Percentiles rank a stretch among this genome's conserved stretches.
Evolutionary conservation across 2,113 vertebrate genomes (phyloP).

Genomic region (Capreolus pygargus): DNA sequence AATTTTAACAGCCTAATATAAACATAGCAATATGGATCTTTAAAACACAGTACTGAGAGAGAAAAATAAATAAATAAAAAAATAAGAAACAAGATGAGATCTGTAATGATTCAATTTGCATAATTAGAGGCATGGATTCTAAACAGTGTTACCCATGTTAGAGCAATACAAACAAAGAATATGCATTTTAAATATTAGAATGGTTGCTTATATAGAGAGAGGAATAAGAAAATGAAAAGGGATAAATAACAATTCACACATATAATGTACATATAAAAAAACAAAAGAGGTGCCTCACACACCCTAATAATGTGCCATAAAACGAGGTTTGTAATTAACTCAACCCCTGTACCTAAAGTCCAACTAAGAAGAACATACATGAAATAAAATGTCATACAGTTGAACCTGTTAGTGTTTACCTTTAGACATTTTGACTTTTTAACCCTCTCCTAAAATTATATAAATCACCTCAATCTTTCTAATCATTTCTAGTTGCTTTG

Average conservation of each 20-base stretch:
- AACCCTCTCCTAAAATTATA: neutral
- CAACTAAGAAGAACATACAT: neutral
- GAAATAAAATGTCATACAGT: neutral
- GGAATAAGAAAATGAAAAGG: neutral
- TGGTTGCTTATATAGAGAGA: neutral
- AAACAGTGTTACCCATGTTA: neutral
- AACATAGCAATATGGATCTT: neutral
- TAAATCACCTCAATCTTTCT: constrained; percentile 4
- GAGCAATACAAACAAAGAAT: neutral
- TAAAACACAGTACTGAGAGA: neutral
- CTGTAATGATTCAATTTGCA: neutral
- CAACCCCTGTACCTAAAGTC: neutral
- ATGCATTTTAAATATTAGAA: neutral
- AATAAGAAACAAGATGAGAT: neutral
- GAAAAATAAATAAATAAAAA: neutral
- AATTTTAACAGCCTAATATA: neutral
- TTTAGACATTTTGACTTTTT: neutral
- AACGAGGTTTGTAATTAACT: neutral
- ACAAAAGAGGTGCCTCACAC: neutral
- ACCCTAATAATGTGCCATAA: neutral
- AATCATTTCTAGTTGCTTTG: neutral
- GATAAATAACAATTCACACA: neutral
- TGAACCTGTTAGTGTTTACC: neutral
- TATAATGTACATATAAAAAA: neutral
- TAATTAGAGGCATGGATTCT: neutral